Conservation (phyloP, 2,113 vertebrate species). For the Mus musculus region DNA sequence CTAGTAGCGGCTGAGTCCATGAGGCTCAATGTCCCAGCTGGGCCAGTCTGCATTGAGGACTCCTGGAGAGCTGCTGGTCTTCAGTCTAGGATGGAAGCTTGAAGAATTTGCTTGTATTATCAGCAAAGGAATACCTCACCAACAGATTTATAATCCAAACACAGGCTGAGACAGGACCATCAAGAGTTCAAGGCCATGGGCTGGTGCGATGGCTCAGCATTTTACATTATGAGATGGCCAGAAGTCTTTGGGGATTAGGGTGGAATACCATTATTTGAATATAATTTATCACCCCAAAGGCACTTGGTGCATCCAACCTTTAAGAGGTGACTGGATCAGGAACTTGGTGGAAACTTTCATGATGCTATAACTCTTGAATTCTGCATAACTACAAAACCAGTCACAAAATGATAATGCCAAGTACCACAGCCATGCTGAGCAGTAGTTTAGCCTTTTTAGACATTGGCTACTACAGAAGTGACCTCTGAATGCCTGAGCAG, state of each 20-base stretch:
- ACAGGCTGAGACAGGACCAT: not conserved
- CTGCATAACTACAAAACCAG: not conserved
- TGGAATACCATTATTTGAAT: not conserved
- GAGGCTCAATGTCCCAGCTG: not conserved
- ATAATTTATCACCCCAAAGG: not conserved
- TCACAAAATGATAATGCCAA: not conserved
- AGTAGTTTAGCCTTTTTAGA: not conserved
- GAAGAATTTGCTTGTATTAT: not conserved
- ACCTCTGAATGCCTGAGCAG: not conserved
- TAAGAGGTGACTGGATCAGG: not conserved
- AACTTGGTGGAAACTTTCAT: not conserved
- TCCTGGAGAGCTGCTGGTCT: not conserved
- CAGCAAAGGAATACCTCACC: not conserved
- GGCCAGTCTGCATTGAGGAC: not conserved
- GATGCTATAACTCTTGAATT: not conserved
- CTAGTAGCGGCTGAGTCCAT: not conserved
- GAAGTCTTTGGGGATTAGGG: not conserved
- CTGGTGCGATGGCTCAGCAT: not conserved
- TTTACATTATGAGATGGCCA: not conserved
- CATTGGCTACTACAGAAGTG: not conserved
- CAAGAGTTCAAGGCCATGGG: not conserved
- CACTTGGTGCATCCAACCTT: not conserved
- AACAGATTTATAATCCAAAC: not conserved
- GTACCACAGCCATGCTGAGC: not conserved
- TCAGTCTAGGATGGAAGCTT: not conserved